Evolutionary conservation across 2,888 invertebrate species (phyloP).

Genomic region (Monoplex corrugatus): DNA sequence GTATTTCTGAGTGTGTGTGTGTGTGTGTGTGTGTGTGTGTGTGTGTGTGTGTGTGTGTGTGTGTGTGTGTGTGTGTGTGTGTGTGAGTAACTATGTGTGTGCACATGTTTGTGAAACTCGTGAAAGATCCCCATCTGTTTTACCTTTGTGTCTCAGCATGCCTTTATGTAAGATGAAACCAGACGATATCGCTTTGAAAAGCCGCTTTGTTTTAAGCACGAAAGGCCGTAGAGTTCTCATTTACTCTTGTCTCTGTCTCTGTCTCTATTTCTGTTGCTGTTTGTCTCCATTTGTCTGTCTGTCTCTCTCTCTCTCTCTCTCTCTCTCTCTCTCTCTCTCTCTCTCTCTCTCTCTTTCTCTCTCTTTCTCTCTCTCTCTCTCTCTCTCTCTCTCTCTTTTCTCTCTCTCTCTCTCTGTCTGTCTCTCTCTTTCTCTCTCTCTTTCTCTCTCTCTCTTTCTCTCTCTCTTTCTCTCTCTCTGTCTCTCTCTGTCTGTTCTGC

Average conservation of each 20-base stretch:
- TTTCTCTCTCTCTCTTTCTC: background rate
- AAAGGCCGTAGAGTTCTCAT: too few relatives aligned
- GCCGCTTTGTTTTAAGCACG: too few relatives aligned
- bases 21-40: conserved; percentile 31
- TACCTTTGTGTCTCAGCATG: too few relatives aligned
- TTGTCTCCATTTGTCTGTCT: background rate
- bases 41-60: conserved; percentile 21
- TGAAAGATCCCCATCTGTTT: too few relatives aligned
- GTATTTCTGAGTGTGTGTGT: conserved; percentile 18
- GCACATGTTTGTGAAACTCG: background rate
- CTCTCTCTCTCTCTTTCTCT: too few relatives aligned
- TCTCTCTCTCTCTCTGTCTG: background rate
- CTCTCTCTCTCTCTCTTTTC: background rate
- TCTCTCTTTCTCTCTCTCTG: too few relatives aligned
- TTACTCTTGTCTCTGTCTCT: background rate
- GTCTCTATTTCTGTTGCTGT: background rate
- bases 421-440: background rate
- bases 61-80: background rate
- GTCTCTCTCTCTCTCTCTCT: background rate
- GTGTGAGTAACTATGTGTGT: background rate
- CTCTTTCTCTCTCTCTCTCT: background rate
- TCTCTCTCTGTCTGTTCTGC: too few relatives aligned
- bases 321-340: too few relatives aligned
- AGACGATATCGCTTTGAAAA: too few relatives aligned
- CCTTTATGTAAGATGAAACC: too few relatives aligned